Conservation (phyloP, 2,113 vertebrate species). For the Porphyrio hochstetteri region DNA sequence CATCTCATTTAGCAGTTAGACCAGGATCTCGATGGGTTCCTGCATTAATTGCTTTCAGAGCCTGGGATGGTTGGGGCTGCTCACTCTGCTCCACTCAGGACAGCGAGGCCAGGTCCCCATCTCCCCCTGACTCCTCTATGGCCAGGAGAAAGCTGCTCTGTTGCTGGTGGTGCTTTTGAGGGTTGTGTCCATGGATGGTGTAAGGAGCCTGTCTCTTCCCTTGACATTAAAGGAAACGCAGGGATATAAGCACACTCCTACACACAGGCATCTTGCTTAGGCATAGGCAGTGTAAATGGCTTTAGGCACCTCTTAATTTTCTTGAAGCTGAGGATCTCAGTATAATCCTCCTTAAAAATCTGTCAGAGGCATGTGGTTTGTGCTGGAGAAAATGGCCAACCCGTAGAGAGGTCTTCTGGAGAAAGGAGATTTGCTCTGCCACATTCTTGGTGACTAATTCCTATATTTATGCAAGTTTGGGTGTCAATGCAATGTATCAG, state of each 20-base stretch:
- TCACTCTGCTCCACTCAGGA: not conserved
- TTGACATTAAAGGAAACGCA: not conserved
- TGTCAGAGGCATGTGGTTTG: not conserved
- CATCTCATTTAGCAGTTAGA: conserved; percentile 6
- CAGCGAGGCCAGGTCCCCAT: not conserved
- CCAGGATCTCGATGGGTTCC: not conserved
- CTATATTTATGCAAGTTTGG: not conserved
- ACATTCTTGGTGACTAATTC: not conserved
- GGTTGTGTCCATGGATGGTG: not conserved
- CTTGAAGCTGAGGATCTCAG: not conserved
- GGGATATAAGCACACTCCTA: not conserved
- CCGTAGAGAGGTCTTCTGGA: not conserved
- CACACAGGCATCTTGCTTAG: not conserved
- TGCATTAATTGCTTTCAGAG: not conserved
- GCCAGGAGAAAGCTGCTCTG: not conserved
- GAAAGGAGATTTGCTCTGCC: not conserved
- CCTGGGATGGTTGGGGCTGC: not conserved
- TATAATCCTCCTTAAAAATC: not conserved
- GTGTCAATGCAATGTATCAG: not conserved
- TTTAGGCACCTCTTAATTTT: not conserved
- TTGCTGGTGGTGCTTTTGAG: not conserved
- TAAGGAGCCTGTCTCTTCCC: not conserved
- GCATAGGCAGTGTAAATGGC: not conserved
- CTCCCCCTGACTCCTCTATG: not conserved
- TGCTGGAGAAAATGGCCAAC: not conserved